phyloP scores from a whole-genome alignment of 1,140 invertebrate species.

The Tetramorium parvispinum region DNA sequence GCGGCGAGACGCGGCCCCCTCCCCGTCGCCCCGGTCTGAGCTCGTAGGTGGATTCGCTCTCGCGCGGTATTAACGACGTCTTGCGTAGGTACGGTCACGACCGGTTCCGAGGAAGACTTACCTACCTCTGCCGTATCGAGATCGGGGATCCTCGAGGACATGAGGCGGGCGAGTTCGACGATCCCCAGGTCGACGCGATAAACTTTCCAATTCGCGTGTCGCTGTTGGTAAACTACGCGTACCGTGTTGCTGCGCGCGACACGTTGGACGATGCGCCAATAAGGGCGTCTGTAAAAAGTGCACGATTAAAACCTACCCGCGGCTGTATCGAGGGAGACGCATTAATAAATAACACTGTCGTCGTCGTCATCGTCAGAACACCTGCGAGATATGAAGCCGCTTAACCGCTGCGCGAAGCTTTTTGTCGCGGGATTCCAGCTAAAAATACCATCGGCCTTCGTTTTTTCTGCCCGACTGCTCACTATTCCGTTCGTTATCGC shows the following conservation, averaged over 20 bases:
- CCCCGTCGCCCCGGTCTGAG: background rate
- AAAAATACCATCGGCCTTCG: conserved; percentile 40
- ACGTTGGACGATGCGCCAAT: background rate
- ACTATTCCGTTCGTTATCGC: conserved; percentile 43
- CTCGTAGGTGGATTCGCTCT: conserved; percentile 67
- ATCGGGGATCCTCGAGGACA: conserved; percentile 63
- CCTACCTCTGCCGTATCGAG: conserved; percentile 68
- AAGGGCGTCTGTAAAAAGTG: conserved; percentile 9
- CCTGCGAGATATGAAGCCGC: conserved; percentile 23
- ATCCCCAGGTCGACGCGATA: conserved; percentile 55
- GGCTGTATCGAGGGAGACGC: background rate
- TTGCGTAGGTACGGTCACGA: conserved; percentile 74
- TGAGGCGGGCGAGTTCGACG: conserved; percentile 48
- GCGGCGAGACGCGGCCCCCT: conserved; percentile 39
- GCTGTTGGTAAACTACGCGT: background rate
- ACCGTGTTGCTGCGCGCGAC: no score
- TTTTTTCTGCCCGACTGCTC: conserved; percentile 16
- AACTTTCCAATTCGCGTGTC: conserved; percentile 56
- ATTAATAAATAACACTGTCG: conserved; percentile 13
- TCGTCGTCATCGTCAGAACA: background rate
- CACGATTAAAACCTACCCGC: conserved; percentile 9
- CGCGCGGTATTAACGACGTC: conserved; percentile 73
- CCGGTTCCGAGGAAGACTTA: conserved; percentile 67
- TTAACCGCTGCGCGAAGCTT: background rate
- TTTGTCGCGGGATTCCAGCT: conserved; percentile 14